Evolutionary conservation across 2,888 invertebrate genomes (phyloP).

Genomic region (Platerodrilus igneus): DNA sequence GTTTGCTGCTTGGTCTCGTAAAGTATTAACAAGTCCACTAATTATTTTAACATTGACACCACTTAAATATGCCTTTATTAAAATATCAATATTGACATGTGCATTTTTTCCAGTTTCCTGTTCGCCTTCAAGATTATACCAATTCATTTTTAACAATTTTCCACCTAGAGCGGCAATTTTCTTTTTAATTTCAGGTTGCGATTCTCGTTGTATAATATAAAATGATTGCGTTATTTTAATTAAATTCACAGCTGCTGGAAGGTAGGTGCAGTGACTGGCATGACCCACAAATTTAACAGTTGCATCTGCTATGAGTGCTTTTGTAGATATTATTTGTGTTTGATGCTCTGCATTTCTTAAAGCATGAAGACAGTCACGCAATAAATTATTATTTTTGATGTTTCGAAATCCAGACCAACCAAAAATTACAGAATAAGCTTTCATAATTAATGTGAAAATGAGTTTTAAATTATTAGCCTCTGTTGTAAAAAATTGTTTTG

Average conservation of each 20-base stretch:
- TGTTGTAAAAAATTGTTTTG: slow-evolving; percentile 52
- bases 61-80: slow-evolving; percentile 61
- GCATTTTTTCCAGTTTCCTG: slow-evolving; percentile 58
- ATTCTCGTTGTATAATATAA: slow-evolving; percentile 47
- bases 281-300: slow-evolving; percentile 48
- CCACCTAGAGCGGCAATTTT: slow-evolving; percentile 52
- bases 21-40: slow-evolving; percentile 52
- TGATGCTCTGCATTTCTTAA: slow-evolving; percentile 40
- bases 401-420: slow-evolving; percentile 52
- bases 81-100: slow-evolving; percentile 50
- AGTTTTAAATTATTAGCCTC: slow-evolving; percentile 51
- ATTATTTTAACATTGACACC: slow-evolving; percentile 57
- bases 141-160: slow-evolving; percentile 59
- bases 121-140: slow-evolving; percentile 62
- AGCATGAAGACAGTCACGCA: slow-evolving; percentile 53
- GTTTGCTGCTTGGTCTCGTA: slow-evolving; percentile 53
- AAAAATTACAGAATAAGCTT: slow-evolving; percentile 47
- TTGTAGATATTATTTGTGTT: slow-evolving; percentile 37
- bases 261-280: slow-evolving; percentile 52
- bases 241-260: slow-evolving; percentile 54
- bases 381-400: slow-evolving; percentile 37
- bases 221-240: slow-evolving; percentile 53
- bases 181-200: slow-evolving; percentile 46
- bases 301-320: slow-evolving; percentile 42
- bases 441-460: slow-evolving; percentile 45